These are phyloP conservation scores for Spea multiplicata DNA, from an alignment of 2,113 vertebrate species.

Conservation along the genomic window DNA sequence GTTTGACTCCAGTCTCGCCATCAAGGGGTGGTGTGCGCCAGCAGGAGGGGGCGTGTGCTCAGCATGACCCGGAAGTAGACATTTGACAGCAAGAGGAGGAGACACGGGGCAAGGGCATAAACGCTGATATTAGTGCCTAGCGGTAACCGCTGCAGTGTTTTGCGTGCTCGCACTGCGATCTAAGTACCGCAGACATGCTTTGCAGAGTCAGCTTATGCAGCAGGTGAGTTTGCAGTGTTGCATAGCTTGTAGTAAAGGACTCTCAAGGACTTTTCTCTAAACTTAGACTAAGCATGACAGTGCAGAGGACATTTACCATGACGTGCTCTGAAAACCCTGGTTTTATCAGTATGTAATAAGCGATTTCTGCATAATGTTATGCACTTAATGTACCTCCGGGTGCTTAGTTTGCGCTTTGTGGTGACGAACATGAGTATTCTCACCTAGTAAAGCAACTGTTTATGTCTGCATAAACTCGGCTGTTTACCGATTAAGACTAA, in stretches of 20 bases:
- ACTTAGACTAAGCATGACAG: background rate
- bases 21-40: background rate
- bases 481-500: too few relatives aligned
- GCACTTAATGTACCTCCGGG: too few relatives aligned
- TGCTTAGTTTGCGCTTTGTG: too few relatives aligned
- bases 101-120: constrained; percentile 5
- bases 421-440: too few relatives aligned
- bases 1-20: too few relatives aligned
- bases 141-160: background rate
- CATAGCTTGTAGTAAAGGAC: background rate
- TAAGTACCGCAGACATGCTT: constrained; percentile 4
- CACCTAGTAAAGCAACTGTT: too few relatives aligned
- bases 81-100: background rate
- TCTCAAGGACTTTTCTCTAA: too few relatives aligned
- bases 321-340: background rate
- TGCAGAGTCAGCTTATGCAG: constrained; percentile 15
- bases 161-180: too few relatives aligned
- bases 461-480: too few relatives aligned
- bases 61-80: constrained; percentile 22
- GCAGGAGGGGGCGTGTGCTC: background rate
- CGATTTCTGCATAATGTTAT: background rate
- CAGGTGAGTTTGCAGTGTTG: constrained; percentile 14
- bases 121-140: background rate
- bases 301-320: background rate
- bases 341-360: background rate